Base-by-base conservation (phyloP, 2,797 vertebrate genomes). In the Erithacus rubecula region DNA sequence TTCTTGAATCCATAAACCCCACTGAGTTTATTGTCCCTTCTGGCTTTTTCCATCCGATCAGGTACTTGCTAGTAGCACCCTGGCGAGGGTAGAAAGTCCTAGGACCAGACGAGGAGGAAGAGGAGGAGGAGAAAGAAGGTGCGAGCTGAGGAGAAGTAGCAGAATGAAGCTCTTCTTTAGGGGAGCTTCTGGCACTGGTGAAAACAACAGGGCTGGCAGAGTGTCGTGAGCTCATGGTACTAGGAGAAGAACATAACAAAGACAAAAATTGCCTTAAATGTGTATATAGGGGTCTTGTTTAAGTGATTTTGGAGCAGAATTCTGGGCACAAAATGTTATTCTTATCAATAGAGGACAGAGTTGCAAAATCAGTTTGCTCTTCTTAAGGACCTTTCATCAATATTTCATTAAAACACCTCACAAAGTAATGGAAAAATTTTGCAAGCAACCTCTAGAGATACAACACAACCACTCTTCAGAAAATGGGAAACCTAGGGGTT, bases 31-130 rank as follows among this genome's bases (percentile, higher is more conserved):
- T 99, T 78, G 98, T 99, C 96, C 99, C 98, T 91, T 99, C 99
- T 3, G 99, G 99, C 94, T 99, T 99, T 96, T 98, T 99, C 99
- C 99, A 99, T 97, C 99, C 99, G 10, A 99, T 99, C 94, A 99
- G 98, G 97, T 99, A 99, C 98, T 99, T 99, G 85, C 99, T 99
- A 68, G 99, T 99, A 56, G 99, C 99, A 53, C 99, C 99, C 96
- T 99, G 99, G 70, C 99, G 99, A 43, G 99, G 99, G 97, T 99
- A 99, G 98, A 99, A 99, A 94, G 98, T 99, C 97, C 99, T 99
- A 86, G 98, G 97, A 51, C 98, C 99, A 2, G 98, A 98, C 1
- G 98, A 98, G 29, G 98, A 98, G 0, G 98, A 97, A 69, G 97
- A 98, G 74, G 98, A 98, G 51, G 98, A 98, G 39, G 98, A 99